phyloP scores from a whole-genome alignment of 1,140 invertebrate genomes.

The Zaprionus davidi region DNA sequence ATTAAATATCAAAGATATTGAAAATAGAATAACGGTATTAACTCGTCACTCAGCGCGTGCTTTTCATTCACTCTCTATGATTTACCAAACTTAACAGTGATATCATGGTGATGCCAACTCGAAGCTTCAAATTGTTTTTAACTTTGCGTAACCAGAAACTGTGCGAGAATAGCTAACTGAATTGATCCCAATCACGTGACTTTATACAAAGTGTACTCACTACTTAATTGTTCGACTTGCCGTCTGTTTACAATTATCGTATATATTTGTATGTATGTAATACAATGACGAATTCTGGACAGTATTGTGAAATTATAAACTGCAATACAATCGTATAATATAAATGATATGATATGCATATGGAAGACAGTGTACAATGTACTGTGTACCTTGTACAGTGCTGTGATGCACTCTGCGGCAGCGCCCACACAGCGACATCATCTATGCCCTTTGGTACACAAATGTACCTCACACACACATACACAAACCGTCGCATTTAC shows the following conservation, averaged over 20 bases:
- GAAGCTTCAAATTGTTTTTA: not conserved
- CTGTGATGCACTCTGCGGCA: constrained; percentile 39
- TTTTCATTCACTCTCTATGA: too few relatives aligned
- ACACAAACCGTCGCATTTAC: not conserved
- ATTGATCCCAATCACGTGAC: constrained; percentile 32
- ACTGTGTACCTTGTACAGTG: constrained; percentile 20
- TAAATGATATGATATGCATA: not conserved
- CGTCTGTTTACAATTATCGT: constrained; percentile 7
- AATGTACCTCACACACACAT: not conserved
- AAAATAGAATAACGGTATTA: too few relatives aligned
- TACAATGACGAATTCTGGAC: constrained; percentile 53
- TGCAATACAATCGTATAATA: constrained; percentile 11
- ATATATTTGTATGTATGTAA: constrained; percentile 37
- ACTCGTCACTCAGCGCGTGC: too few relatives aligned
- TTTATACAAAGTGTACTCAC: constrained; percentile 11
- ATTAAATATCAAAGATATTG: too few relatives aligned
- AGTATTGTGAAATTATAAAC: constrained; percentile 69
- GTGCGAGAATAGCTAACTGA: not conserved
- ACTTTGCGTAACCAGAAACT: not conserved
- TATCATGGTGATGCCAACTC: too few relatives aligned
- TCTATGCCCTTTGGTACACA: constrained; percentile 5
- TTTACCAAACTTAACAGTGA: too few relatives aligned
- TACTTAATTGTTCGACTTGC: constrained; percentile 17
- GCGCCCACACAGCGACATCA: constrained; percentile 31
- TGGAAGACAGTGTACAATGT: not conserved